Evolutionary conservation across 1,140 invertebrate species (phyloP).

Genomic region (Cecropterus lyciades): DNA sequence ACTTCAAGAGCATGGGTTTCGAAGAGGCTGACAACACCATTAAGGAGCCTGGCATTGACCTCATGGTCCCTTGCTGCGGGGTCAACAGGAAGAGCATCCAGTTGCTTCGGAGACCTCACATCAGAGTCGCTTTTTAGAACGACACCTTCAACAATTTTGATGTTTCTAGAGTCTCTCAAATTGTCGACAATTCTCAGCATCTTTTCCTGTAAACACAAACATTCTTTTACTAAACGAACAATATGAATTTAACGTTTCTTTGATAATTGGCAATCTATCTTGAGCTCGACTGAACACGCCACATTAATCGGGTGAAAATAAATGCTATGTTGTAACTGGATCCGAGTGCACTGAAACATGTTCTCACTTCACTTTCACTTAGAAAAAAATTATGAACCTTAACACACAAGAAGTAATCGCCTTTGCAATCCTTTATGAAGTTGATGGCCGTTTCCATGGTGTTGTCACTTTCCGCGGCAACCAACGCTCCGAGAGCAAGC

Average conservation of each 20-base stretch:
- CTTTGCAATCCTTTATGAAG: constrained; percentile 75
- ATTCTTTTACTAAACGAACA: constrained; percentile 12
- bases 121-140: constrained; percentile 67
- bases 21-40: constrained; percentile 73
- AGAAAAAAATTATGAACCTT: constrained; percentile 76
- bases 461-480: constrained; percentile 63
- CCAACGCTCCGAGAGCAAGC: constrained; percentile 56
- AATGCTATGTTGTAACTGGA: constrained; percentile 38
- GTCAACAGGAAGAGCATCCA: constrained; percentile 68
- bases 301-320: constrained; percentile 38
- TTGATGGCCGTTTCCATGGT: constrained; percentile 68
- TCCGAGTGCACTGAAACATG: constrained; percentile 48
- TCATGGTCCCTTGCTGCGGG: constrained; percentile 69
- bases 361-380: constrained; percentile 75
- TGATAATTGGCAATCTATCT: constrained; percentile 15
- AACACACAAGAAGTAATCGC: constrained; percentile 72
- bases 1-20: constrained; percentile 75
- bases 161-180: constrained; percentile 60
- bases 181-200: constrained; percentile 74
- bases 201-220: constrained; percentile 71
- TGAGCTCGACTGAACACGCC: constrained; percentile 3
- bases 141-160: constrained; percentile 69
- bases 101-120: constrained; percentile 54
- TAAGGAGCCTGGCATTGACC: constrained; percentile 73
- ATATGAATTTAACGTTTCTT: constrained; percentile 17